Percentiles rank a stretch among this genome's conserved stretches.
These are phyloP conservation scores for Disparrhopalites patrizii DNA, from an alignment of 2,888 invertebrate species.

Conservation along the genomic window DNA sequence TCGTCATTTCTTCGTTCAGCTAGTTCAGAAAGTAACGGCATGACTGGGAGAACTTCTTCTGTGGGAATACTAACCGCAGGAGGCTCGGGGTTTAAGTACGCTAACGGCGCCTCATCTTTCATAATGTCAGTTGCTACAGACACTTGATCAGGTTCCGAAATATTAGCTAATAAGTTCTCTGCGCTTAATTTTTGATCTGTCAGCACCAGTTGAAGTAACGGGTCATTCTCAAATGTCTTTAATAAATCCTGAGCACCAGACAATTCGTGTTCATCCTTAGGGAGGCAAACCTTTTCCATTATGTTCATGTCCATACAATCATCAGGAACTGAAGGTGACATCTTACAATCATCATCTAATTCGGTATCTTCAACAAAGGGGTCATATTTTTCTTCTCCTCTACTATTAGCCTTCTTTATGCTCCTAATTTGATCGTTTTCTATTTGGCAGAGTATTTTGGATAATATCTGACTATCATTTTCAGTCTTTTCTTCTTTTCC, in stretches of 20 bases:
- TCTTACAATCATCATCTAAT: not conserved
- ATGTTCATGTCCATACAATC: not conserved
- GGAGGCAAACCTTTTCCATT: too few species aligned
- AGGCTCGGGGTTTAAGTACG: too few species aligned
- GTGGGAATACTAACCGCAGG: too few species aligned
- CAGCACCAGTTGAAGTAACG: constrained; percentile 2
- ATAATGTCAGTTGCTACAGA: too few species aligned
- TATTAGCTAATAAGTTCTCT: constrained; percentile 14
- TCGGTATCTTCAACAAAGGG: constrained; percentile 9
- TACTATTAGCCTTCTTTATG: not conserved
- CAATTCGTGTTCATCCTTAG: not conserved
- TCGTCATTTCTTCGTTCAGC: too few species aligned
- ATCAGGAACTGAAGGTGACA: not conserved
- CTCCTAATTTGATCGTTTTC: constrained; percentile 3
- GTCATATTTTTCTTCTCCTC: constrained; percentile 20
- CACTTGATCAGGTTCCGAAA: not conserved
- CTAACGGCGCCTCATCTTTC: too few species aligned
- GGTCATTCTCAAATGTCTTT: constrained; percentile 17
- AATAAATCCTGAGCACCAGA: constrained; percentile 16
- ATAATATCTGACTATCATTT: not conserved
- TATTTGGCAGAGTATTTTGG: not conserved
- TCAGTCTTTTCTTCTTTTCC: constrained; percentile 8
- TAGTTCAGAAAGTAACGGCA: too few species aligned
- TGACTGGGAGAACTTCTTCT: too few species aligned
- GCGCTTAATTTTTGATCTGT: constrained; percentile 13